Base-by-base conservation (phyloP, 2,113 vertebrate genomes). In the Oreochromis aureus region DNA sequence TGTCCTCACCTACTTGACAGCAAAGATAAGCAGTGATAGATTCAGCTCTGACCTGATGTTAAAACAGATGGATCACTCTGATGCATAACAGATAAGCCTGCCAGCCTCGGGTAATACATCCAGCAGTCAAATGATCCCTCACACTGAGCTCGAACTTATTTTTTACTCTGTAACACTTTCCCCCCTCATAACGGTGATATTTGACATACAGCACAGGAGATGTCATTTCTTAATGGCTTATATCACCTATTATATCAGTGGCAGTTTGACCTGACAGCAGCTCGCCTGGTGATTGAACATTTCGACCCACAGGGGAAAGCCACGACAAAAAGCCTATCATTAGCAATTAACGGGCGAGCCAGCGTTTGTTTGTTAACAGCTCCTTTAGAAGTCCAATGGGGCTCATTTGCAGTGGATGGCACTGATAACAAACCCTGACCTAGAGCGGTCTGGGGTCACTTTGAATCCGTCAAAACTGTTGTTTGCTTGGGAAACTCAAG, bases 291-390 rank as follows among this genome's bases (percentile, higher is more conserved):
- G 91, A 89, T 92, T 82, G 76, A 92, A 92, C 83, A 90, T 90
- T 93, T 92, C 80, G 83, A 93, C 94, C 95, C 91, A 83, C 89
- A 93, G 93, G 94, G 94, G 84, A 93, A 92, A 94, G 87, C 19
- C 86, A 3, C 22, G 51, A 93, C 92, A 96, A 94, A 95, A 87
- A 92, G 83, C n/a, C 94, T 66, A 88, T 95, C 95, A 96, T 95
- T 94, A 94, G 95, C 93, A 96, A 96, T 96, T 96, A 96, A 94
- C 76, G 91, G 95, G 95, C 80, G 95, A 94, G 95, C 94, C 94
- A 66, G 85, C 87, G 91, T 96, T 96, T 94, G 95, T 95, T 95
- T 96, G 95, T 93, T 96, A 97, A 95, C 94, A 87, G 92, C 87
- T 93, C 86, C 93, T 95, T 96, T 92, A 94, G 92, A 96, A 94